A percentile compares a stretch with the other conserved stretches of the same genome.
Evolutionary conservation across 2,888 invertebrate genomes (phyloP).

Genomic region (Theristus sp.): DNA sequence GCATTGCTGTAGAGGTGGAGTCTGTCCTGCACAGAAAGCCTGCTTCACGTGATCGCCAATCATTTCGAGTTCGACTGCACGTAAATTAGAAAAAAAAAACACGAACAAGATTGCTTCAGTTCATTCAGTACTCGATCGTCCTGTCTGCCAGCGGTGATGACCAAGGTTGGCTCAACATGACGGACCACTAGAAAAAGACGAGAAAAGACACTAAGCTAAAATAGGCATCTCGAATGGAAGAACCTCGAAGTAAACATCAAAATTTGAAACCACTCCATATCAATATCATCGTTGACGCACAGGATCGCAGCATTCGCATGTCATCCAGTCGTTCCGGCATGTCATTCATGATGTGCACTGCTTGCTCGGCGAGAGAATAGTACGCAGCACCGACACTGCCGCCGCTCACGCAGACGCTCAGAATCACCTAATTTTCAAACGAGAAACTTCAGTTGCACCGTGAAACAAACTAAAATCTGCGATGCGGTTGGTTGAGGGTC

Average conservation of each 20-base stretch:
- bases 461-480: too few relatives aligned
- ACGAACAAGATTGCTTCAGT: background rate
- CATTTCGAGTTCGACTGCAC: too few relatives aligned
- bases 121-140: background rate
- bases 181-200: background rate
- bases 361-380: background rate
- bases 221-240: too few relatives aligned
- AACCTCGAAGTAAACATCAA: too few relatives aligned
- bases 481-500: too few relatives aligned
- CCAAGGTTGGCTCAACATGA: background rate
- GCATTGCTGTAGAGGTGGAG: too few relatives aligned
- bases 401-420: background rate
- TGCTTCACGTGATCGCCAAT: too few relatives aligned
- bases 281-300: too few relatives aligned
- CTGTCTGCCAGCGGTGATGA: background rate
- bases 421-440: background rate
- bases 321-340: background rate
- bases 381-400: background rate
- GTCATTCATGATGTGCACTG: slow-evolving; percentile 1
- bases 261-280: too few relatives aligned
- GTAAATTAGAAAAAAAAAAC: background rate
- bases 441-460: too few relatives aligned
- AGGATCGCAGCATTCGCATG: background rate
- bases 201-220: too few relatives aligned
- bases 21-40: too few relatives aligned